Conservation (phyloP, 1,140 invertebrate genomes). For the Kradibia gibbosae region DNA sequence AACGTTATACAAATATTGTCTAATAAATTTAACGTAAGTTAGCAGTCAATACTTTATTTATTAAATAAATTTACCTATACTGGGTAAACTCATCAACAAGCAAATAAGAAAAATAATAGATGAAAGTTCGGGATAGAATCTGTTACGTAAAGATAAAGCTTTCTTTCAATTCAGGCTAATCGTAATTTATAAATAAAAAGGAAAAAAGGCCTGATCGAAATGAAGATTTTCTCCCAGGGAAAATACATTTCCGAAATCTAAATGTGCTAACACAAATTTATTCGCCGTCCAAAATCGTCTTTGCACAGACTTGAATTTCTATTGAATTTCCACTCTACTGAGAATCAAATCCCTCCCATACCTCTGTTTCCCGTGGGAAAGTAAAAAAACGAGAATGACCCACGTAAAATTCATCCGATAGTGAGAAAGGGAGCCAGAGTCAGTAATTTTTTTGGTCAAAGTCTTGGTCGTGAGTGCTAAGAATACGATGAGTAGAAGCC, state of each 20-base stretch:
- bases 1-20: neutral
- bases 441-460: neutral
- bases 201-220: neutral
- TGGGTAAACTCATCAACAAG: neutral
- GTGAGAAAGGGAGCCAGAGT: conserved; percentile 19
- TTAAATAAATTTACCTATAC: neutral
- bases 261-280: conserved; percentile 53
- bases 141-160: neutral
- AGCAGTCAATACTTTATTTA: neutral
- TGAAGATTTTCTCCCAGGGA: conserved; percentile 15
- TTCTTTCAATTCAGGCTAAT: neutral
- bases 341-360: conserved; percentile 9
- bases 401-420: conserved; percentile 51
- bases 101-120: neutral
- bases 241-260: conserved; percentile 4
- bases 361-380: conserved; percentile 41
- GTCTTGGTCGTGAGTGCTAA: neutral
- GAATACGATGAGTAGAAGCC: no score
- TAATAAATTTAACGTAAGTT: neutral
- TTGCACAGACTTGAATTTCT: neutral
- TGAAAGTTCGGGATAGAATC: no score
- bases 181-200: neutral
- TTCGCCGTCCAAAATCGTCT: conserved; percentile 28
- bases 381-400: conserved; percentile 49
- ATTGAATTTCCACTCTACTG: conserved; percentile 49